Percentiles rank a stretch among this genome's conserved stretches.
These are phyloP conservation scores for Heterodera schachtii DNA, from an alignment of 1,140 invertebrate genomes.

Conservation along the genomic window DNA sequence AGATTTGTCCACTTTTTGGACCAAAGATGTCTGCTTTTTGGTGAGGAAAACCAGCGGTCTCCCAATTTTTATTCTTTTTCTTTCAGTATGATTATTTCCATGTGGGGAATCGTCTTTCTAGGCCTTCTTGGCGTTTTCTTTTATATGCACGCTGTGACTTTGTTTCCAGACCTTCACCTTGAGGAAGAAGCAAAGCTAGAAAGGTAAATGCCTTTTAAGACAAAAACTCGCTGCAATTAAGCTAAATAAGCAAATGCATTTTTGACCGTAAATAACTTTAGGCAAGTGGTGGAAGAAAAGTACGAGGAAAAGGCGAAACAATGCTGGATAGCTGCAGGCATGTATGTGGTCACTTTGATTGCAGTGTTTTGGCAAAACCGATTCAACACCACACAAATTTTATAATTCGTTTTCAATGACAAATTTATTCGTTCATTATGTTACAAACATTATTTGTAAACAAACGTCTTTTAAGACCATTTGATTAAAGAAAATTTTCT, in stretches of 20 bases:
- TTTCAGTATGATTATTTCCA: conserved; percentile 65
- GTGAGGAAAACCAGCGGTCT: conserved; percentile 36
- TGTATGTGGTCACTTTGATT: conserved; percentile 62
- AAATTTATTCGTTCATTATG: conserved; percentile 10
- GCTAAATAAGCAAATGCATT: no score
- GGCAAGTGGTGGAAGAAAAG: conserved; percentile 32
- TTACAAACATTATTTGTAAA: conserved; percentile 9
- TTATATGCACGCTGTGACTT: conserved; percentile 60
- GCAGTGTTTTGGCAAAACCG: conserved; percentile 65
- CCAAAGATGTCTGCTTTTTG: conserved; percentile 65
- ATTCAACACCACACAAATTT: conserved; percentile 54
- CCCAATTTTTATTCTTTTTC: no score
- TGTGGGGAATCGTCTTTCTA: conserved; percentile 65
- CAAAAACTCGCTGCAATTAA: no score
- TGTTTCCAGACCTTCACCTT: conserved; percentile 62
- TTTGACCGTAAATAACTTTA: background rate
- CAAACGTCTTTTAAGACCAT: conserved; percentile 34
- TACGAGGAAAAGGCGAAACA: conserved; percentile 62
- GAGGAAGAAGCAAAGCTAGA: conserved; percentile 43
- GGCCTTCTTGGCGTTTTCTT: conserved; percentile 64
- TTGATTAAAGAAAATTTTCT: conserved; percentile 52
- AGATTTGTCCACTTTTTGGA: conserved; percentile 62
- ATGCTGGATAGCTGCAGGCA: conserved; percentile 65
- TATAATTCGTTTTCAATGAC: conserved; percentile 34
- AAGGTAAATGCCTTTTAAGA: background rate